These are phyloP conservation scores for Sylvicapra grimmia DNA, from an alignment of 2,113 vertebrate species.

Conservation along the genomic window DNA sequence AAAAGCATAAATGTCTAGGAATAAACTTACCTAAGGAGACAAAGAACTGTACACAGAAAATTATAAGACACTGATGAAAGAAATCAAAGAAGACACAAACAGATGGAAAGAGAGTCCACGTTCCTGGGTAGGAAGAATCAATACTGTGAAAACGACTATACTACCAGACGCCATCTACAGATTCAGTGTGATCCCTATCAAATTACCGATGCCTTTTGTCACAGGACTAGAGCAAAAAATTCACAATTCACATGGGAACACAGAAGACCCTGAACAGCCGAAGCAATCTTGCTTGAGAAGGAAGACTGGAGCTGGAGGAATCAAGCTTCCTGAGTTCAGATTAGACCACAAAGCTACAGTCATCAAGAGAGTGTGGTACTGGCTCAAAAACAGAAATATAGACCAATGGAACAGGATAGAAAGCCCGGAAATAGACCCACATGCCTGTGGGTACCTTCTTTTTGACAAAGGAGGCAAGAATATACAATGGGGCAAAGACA, in stretches of 20 bases:
- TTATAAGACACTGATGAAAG: neutral
- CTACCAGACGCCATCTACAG: fast-evolving
- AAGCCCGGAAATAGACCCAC: neutral
- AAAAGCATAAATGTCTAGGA: neutral
- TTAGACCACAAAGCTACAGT: neutral
- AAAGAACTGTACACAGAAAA: neutral
- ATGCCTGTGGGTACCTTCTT: neutral
- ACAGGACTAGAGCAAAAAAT: neutral
- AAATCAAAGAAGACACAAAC: fast-evolving
- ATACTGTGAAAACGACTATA: fast-evolving
- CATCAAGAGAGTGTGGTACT: neutral
- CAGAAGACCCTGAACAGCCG: neutral
- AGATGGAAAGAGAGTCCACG: fast-evolving
- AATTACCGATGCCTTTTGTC: neutral
- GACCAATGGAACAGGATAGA: neutral
- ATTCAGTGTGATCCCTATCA: neutral
- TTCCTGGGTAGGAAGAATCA: fast-evolving
- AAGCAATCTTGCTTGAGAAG: neutral
- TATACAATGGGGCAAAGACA: neutral
- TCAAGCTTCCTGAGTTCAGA: neutral
- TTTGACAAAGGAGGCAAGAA: neutral
- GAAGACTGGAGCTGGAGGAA: neutral
- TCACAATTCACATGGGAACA: neutral
- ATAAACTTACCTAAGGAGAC: neutral
- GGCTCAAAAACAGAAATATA: neutral